These are phyloP conservation scores for Drosophila borealis DNA, from an alignment of 2,888 invertebrate species.

Conservation along the genomic window DNA sequence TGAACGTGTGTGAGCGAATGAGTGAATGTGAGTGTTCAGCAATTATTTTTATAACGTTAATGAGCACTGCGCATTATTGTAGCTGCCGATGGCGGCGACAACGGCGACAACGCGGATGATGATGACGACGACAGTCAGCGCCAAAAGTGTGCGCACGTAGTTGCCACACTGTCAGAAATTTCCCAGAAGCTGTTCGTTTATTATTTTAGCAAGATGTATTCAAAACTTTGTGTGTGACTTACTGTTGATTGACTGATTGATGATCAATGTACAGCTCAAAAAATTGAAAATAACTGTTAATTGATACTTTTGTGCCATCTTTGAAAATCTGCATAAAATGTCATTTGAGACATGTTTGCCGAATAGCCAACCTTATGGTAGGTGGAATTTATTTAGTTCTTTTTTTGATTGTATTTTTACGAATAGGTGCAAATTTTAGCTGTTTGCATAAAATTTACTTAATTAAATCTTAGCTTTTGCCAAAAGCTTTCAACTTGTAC, in stretches of 20 bases:
- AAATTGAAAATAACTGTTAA: too few relatives aligned
- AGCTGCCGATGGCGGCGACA: slow-evolving; percentile 49
- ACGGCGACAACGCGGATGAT: neutral
- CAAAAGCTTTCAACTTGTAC: too few relatives aligned
- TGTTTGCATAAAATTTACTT: too few relatives aligned
- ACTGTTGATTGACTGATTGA: neutral
- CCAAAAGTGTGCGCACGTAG: slow-evolving; percentile 45
- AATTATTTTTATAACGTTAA: slow-evolving; percentile 81
- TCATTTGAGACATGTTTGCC: too few relatives aligned
- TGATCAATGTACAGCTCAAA: neutral
- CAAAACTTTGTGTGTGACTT: neutral
- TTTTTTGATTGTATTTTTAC: too few relatives aligned
- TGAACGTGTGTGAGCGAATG: slow-evolving; percentile 28
- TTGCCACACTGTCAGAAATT: slow-evolving; percentile 24
- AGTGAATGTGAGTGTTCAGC: slow-evolving; percentile 59
- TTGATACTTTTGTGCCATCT: too few relatives aligned
- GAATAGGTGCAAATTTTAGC: too few relatives aligned
- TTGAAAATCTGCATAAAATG: too few relatives aligned
- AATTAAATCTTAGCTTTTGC: too few relatives aligned
- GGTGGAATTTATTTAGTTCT: too few relatives aligned
- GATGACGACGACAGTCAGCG: slow-evolving; percentile 55
- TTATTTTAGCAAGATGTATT: too few relatives aligned
- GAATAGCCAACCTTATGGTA: too few relatives aligned
- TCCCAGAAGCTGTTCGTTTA: neutral
- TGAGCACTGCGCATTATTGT: slow-evolving; percentile 74